Evolutionary conservation across 1,140 invertebrate genomes (phyloP), one percentile per base, ranked within the genome.

Genomic region (Cyrtorhinus lividipennis): DNA sequence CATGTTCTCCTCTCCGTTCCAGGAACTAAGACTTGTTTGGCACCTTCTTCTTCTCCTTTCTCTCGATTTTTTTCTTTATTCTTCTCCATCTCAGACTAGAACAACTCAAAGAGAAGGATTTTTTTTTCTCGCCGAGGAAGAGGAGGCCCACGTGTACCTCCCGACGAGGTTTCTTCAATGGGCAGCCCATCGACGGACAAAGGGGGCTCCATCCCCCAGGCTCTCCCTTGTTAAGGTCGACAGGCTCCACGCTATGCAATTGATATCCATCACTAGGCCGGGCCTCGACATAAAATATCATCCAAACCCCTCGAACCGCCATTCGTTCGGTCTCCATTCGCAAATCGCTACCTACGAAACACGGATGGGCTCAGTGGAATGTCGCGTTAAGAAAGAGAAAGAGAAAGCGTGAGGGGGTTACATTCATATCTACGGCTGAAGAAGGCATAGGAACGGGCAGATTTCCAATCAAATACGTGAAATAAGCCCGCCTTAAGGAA

Each of bases 1-100:
- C 56, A 25, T n/a, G 56, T 20, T 58, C 63, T 61, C 66, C 62
- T 46, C 59, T 23, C 46, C 38, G 62, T 61, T 66, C 62, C 63
- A 66, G 62, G 64, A 65, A 38, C 30, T 38, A 38, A 53, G 59
- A 64, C 61, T 65, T 61, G 15, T 62, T 44, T 58, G 18, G 18
- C 57, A 30, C 18, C 24, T 22, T 59, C 57, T 24, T 30, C 56
- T 58, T 26, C 18, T 56, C 45, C 15, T 59, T 53, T 27, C 57
- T 58, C 23, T 53, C 56, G 27, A 20, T 65, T 25, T 62, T 63
- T 48, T 62, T 56, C 2, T 59, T 66, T n/a, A n/a, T n/a, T 62
- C 25, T 53, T 53, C 20, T 22, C 20, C 48, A 13, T 22, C 48
- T 22, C 8, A 13, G 30, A 8, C 30, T 38, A 38, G 5, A 38